A percentile compares a stretch with the other conserved stretches of the same genome.
Evolutionary conservation across 2,797 vertebrate genomes (phyloP).

Genomic region (Xenopus petersii): DNA sequence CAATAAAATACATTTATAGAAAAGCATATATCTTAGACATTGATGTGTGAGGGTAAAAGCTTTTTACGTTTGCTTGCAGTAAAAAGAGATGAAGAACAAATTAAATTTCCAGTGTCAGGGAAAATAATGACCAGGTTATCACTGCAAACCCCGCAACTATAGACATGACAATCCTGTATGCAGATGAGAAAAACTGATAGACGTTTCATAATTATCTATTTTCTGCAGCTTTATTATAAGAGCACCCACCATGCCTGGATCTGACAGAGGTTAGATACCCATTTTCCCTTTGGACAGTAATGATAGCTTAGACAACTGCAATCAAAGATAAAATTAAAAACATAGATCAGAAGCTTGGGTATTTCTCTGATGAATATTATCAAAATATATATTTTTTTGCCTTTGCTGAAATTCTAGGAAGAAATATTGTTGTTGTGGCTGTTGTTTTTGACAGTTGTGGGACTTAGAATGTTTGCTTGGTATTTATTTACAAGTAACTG

Average conservation of each 20-base stretch:
- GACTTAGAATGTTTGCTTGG: constrained; percentile 30
- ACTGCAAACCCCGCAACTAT: constrained; percentile 11
- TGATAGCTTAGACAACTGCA: constrained; percentile 38
- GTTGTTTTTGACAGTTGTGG: not conserved
- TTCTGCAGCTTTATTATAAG: constrained; percentile 28
- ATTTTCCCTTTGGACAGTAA: constrained; percentile 23
- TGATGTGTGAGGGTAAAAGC: not conserved
- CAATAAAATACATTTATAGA: constrained; percentile 1
- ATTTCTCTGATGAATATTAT: constrained; percentile 14
- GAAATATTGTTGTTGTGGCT: too few species aligned
- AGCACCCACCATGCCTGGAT: constrained; percentile 13
- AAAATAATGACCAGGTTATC: not conserved
- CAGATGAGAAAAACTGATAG: constrained; percentile 33
- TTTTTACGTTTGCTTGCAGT: not conserved
- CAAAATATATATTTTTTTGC: constrained; percentile 11
- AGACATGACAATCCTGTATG: constrained; percentile 19
- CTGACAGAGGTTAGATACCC: constrained; percentile 38
- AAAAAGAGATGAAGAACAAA: constrained; percentile 21
- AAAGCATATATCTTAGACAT: not conserved
- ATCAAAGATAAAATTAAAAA: constrained; percentile 42
- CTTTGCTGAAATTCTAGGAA: constrained; percentile 24
- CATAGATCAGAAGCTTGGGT: constrained; percentile 15
- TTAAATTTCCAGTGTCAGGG: constrained; percentile 1
- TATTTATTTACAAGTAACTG: constrained; percentile 53
- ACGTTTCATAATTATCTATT: constrained; percentile 45